Evolutionary conservation across 2,888 invertebrate genomes (phyloP).

Genomic region (Epicampocera succincta): DNA sequence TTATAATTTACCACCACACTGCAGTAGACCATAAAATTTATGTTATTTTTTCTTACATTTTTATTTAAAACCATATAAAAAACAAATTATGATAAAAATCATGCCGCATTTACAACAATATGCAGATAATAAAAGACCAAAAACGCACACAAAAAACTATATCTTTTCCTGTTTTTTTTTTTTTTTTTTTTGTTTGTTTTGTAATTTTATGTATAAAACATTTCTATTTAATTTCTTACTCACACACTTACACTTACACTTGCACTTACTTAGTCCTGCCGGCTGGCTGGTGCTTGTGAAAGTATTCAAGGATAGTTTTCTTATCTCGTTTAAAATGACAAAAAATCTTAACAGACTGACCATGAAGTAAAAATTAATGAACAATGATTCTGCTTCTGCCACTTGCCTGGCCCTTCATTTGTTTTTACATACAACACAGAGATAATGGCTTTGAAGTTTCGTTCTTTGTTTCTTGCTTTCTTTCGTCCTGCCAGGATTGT

Average conservation of each 20-base stretch:
- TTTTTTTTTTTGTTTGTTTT: slow-evolving; percentile 5
- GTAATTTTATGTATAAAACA: slow-evolving; percentile 12
- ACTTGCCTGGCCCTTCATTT: neutral
- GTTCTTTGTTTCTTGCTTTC: no score
- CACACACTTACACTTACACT: neutral
- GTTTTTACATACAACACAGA: no score
- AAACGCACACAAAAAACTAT: slow-evolving; percentile 19
- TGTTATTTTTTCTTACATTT: slow-evolving; percentile 36
- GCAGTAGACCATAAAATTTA: slow-evolving; percentile 61
- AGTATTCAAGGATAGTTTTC: slow-evolving; percentile 47
- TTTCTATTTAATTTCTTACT: slow-evolving; percentile 18
- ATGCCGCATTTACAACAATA: slow-evolving; percentile 62
- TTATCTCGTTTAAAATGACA: slow-evolving; percentile 50
- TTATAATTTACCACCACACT: slow-evolving; percentile 52
- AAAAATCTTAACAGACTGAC: slow-evolving; percentile 59
- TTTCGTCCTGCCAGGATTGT: slow-evolving; percentile 24
- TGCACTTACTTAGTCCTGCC: neutral
- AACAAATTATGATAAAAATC: slow-evolving; percentile 68
- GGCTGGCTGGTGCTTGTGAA: neutral
- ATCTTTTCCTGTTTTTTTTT: no score
- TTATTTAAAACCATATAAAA: slow-evolving; percentile 45
- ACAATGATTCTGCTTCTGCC: slow-evolving; percentile 24
- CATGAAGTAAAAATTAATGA: slow-evolving; percentile 68
- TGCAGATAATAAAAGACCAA: slow-evolving; percentile 60
- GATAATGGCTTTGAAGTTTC: no score